Conservation (phyloP, 2,888 invertebrate genomes). For the Bellardia pandia region DNA sequence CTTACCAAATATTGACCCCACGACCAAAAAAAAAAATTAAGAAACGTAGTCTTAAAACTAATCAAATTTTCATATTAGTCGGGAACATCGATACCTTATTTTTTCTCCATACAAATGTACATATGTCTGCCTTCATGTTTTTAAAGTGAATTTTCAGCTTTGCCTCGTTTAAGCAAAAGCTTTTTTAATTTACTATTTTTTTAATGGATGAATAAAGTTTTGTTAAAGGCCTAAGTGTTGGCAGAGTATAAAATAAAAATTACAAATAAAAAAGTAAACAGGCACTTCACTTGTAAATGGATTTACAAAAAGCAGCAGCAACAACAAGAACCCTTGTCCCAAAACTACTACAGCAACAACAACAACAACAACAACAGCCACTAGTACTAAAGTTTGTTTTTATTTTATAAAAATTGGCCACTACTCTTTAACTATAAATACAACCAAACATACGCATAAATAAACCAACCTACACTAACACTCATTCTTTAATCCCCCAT, state of each 20-base stretch:
- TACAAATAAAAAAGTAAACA: constrained; percentile 36
- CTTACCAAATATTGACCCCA: too few species aligned
- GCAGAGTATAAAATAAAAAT: constrained; percentile 34
- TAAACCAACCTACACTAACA: constrained; percentile 13
- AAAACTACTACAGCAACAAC: constrained; percentile 37
- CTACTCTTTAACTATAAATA: not conserved
- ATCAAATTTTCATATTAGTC: too few species aligned
- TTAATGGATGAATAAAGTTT: constrained; percentile 25
- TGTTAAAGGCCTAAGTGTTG: constrained; percentile 59
- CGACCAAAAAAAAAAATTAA: too few species aligned
- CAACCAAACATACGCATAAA: constrained; percentile 41
- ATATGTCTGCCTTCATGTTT: too few species aligned
- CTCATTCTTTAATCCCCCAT: constrained; percentile 24
- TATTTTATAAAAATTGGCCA: constrained; percentile 6
- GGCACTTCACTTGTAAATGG: constrained; percentile 64
- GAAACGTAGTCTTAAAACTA: too few species aligned
- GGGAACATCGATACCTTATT: too few species aligned
- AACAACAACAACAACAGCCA: not conserved
- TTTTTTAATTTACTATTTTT: constrained; percentile 15
- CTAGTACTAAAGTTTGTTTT: constrained; percentile 4
- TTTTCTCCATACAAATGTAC: too few species aligned
- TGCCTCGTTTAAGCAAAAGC: not conserved
- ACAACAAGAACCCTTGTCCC: constrained; percentile 62
- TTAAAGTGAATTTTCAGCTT: not conserved
- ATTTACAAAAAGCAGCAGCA: constrained; percentile 54